phyloP scores from a whole-genome alignment of 1,140 invertebrate genomes.

The Eulimnadia texana region DNA sequence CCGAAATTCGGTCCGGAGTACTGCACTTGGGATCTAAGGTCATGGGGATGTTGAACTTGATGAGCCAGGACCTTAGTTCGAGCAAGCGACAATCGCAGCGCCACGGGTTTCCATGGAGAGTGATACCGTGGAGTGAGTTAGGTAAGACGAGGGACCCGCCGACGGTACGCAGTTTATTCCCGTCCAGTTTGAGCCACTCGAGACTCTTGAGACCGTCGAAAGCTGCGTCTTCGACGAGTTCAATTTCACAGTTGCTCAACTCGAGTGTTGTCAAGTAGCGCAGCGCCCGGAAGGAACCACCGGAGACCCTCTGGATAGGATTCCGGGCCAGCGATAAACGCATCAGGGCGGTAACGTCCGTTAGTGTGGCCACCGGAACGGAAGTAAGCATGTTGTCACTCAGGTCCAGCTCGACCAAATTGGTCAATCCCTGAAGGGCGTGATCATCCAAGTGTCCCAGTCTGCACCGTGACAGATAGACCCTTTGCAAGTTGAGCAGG shows the following conservation, averaged over 20 bases:
- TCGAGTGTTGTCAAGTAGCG: conserved; percentile 62
- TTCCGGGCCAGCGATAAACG: conserved; percentile 62
- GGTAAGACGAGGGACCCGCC: conserved; percentile 51
- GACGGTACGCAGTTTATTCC: conserved; percentile 57
- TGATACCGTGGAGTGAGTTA: conserved; percentile 53
- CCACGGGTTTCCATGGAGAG: conserved; percentile 76
- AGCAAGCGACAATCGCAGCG: conserved; percentile 66
- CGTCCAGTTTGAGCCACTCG: conserved; percentile 67
- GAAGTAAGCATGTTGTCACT: conserved; percentile 59
- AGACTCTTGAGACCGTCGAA: conserved; percentile 64
- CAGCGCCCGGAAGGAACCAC: conserved; percentile 57
- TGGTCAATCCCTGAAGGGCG: conserved; percentile 66
- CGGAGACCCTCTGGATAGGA: conserved; percentile 52
- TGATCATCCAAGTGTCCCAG: conserved; percentile 57
- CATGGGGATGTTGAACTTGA: conserved; percentile 52
- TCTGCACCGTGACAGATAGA: conserved; percentile 59
- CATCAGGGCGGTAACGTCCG: conserved; percentile 62
- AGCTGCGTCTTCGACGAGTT: conserved; percentile 56
- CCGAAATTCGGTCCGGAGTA: conserved; percentile 46
- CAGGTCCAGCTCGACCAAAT: conserved; percentile 75
- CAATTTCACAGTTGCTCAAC: conserved; percentile 60
- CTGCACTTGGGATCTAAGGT: conserved; percentile 55
- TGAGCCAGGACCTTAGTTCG: conserved; percentile 60
- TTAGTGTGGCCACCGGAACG: conserved; percentile 59
- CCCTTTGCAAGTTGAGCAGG: conserved; percentile 70